phyloP scores from a whole-genome alignment of 1,140 invertebrate species.

The Drosophila tsacasi region DNA sequence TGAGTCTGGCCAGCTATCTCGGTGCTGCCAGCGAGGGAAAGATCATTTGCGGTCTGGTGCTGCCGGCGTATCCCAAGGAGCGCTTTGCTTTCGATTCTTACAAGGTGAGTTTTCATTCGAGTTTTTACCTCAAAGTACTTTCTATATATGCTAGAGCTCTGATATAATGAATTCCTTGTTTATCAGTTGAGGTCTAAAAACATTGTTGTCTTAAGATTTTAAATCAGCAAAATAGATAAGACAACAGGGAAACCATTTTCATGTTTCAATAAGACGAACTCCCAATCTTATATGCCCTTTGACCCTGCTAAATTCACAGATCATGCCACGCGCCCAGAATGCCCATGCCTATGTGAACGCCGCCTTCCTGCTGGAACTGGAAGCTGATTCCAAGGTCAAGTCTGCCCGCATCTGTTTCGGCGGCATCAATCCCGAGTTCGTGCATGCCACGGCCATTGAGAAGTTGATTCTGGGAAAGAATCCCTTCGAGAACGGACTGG shows the following conservation, averaged over 20 bases:
- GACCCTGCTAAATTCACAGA: slow-evolving; percentile 85
- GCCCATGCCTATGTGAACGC: slow-evolving; percentile 93
- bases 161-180: neutral
- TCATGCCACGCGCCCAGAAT: slow-evolving; percentile 93
- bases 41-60: slow-evolving; percentile 61
- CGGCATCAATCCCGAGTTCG: slow-evolving; percentile 90
- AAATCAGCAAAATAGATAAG: slow-evolving; percentile 2
- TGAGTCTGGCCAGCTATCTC: slow-evolving; percentile 62
- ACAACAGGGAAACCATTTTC: neutral
- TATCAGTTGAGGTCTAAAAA: neutral
- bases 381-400: slow-evolving; percentile 66
- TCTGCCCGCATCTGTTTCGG: slow-evolving; percentile 87
- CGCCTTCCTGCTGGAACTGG: slow-evolving; percentile 90
- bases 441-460: slow-evolving; percentile 90
- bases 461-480: slow-evolving; percentile 87
- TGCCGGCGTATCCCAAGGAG: slow-evolving; percentile 57
- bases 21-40: slow-evolving; percentile 53
- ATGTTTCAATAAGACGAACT: neutral
- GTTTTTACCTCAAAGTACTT: neutral
- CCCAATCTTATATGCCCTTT: neutral
- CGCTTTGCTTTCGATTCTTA: slow-evolving; percentile 76
- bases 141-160: neutral
- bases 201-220: neutral
- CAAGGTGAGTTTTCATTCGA: slow-evolving; percentile 86
- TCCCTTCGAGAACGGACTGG: slow-evolving; percentile 85